These are phyloP conservation scores for Drosophila kanekoi DNA, from an alignment of 2,888 invertebrate genomes.

Conservation along the genomic window DNA sequence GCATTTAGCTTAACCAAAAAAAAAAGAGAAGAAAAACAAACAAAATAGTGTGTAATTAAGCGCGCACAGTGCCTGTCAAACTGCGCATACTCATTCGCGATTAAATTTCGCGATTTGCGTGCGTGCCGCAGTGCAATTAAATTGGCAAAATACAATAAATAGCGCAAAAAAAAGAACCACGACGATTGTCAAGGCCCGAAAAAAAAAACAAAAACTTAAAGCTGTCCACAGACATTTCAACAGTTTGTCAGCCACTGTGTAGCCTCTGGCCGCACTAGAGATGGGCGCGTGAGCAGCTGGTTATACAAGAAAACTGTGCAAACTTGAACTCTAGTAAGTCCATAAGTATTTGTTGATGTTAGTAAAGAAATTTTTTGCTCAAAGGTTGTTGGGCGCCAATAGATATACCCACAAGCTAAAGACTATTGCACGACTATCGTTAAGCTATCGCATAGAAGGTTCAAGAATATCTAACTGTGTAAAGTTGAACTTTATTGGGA, in stretches of 20 bases:
- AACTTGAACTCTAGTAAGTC: background rate
- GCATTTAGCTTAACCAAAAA: conserved; percentile 49
- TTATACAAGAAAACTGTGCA: background rate
- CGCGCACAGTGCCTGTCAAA: conserved; percentile 55
- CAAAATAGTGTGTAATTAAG: conserved; percentile 44
- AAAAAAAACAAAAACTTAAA: conserved; percentile 9
- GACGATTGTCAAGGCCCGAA: conserved; percentile 64
- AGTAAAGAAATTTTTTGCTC: too few relatives aligned
- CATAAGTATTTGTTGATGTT: too few relatives aligned
- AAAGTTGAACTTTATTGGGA: too few relatives aligned
- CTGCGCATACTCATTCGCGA: conserved; percentile 33
- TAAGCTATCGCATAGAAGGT: background rate
- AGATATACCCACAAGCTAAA: too few relatives aligned
- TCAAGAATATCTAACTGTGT: too few relatives aligned
- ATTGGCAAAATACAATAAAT: conserved; percentile 31
- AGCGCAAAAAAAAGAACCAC: conserved; percentile 16
- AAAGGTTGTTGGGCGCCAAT: too few relatives aligned
- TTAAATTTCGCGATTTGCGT: conserved; percentile 52
- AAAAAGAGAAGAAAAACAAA: conserved; percentile 2
- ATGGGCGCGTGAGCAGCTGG: conserved; percentile 38
- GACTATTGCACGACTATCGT: background rate
- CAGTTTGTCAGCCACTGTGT: conserved; percentile 53
- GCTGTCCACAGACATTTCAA: conserved; percentile 32
- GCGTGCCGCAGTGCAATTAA: conserved; percentile 67
- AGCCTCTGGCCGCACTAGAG: conserved; percentile 19